Evolutionary conservation across 1,140 invertebrate genomes (phyloP).

Genomic region (Cotesia glomerata): DNA sequence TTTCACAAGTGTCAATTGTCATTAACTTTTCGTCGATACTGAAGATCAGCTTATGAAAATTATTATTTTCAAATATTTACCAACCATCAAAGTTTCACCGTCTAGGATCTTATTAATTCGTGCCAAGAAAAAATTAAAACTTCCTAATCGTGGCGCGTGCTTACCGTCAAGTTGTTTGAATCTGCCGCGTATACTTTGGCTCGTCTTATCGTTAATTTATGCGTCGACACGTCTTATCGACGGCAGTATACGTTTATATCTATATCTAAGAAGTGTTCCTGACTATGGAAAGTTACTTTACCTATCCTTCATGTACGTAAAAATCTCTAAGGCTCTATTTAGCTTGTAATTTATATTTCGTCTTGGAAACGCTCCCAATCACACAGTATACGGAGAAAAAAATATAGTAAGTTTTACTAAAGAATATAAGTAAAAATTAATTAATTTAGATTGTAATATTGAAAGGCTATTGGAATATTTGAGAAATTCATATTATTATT

Average conservation of each 20-base stretch:
- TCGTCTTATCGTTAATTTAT: slow-evolving; percentile 39
- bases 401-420: too few relatives aligned
- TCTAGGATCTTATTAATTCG: slow-evolving; percentile 23
- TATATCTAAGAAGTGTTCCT: too few relatives aligned
- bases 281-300: too few relatives aligned
- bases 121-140: slow-evolving; percentile 27
- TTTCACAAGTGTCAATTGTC: too few relatives aligned
- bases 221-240: slow-evolving; percentile 30
- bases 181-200: neutral
- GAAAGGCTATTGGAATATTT: too few relatives aligned
- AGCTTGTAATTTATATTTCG: slow-evolving; percentile 26
- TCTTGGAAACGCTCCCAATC: neutral
- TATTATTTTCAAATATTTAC: neutral
- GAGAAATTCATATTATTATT: too few relatives aligned
- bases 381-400: neutral
- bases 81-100: neutral
- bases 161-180: slow-evolving; percentile 5
- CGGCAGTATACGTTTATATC: neutral
- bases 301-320: too few relatives aligned
- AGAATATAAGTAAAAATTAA: too few relatives aligned
- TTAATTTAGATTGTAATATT: too few relatives aligned
- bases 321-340: slow-evolving; percentile 13
- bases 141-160: neutral
- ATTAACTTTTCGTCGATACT: too few relatives aligned
- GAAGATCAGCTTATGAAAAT: neutral